Evolutionary conservation across 1,140 invertebrate species (phyloP).

Genomic region (Trichomalopsis sarcophagae): DNA sequence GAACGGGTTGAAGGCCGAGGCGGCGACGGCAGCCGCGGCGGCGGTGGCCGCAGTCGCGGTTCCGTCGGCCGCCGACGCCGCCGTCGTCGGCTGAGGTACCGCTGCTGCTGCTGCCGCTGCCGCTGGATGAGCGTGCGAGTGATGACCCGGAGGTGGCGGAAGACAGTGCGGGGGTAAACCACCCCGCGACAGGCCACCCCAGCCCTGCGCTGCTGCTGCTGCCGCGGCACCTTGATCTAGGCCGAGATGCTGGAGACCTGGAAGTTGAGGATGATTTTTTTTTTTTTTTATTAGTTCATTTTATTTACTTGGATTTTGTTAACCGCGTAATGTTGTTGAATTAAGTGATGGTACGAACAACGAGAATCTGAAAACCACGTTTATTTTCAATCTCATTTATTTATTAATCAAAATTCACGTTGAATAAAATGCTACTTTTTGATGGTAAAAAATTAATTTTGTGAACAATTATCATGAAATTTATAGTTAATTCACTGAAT

Average conservation of each 20-base stretch:
- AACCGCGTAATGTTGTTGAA: too few species aligned
- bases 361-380: too few species aligned
- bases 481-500: slow-evolving; percentile 14
- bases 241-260: slow-evolving; percentile 71
- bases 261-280: slow-evolving; percentile 47
- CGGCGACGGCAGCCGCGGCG: slow-evolving; percentile 58
- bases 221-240: slow-evolving; percentile 67
- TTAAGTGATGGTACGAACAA: too few species aligned
- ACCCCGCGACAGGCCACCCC: slow-evolving; percentile 70
- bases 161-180: slow-evolving; percentile 71
- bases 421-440: too few species aligned
- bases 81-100: slow-evolving; percentile 53
- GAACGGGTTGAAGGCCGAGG: slow-evolving; percentile 73
- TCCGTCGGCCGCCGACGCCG: slow-evolving; percentile 66
- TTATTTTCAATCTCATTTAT: background rate
- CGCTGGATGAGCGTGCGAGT: slow-evolving; percentile 67
- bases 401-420: background rate
- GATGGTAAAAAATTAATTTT: background rate
- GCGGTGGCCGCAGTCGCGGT: slow-evolving; percentile 68
- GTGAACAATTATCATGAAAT: background rate
- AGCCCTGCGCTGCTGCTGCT: slow-evolving; percentile 60
- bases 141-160: slow-evolving; percentile 71
- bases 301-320: background rate
- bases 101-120: slow-evolving; percentile 63
- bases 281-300: background rate